Evolutionary conservation across 2,797 vertebrate species (phyloP).

Genomic region (Esox lucius): DNA sequence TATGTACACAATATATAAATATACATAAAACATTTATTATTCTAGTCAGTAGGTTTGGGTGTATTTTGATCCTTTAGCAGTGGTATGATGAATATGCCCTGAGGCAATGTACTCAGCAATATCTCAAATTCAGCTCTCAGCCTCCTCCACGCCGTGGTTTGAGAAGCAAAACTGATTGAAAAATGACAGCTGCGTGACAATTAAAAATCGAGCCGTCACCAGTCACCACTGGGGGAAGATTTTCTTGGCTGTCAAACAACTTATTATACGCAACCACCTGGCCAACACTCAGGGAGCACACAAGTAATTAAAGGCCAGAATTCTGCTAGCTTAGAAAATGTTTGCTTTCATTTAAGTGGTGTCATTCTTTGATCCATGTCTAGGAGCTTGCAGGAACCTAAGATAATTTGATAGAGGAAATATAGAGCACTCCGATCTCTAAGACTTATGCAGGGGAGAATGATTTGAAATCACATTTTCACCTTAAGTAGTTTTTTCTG

Average conservation of each 20-base stretch:
- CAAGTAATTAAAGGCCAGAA: constrained; percentile 45
- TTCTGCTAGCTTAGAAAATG: constrained; percentile 27
- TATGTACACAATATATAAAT: background rate
- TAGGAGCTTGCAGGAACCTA: background rate
- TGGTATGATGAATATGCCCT: constrained; percentile 33
- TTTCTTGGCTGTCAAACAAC: constrained; percentile 49
- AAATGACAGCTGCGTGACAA: constrained; percentile 59
- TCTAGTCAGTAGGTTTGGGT: background rate
- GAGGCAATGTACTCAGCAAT: constrained; percentile 40
- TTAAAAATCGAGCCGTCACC: constrained; percentile 47
- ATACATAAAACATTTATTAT: background rate
- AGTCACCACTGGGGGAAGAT: constrained; percentile 32
- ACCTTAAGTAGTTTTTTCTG: background rate
- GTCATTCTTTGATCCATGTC: background rate
- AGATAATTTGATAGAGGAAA: background rate
- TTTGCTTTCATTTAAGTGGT: background rate
- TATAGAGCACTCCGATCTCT: background rate
- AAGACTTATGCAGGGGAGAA: background rate
- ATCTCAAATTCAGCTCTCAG: constrained; percentile 35
- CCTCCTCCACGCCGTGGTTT: constrained; percentile 24
- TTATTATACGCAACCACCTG: constrained; percentile 54
- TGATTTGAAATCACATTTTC: too few species aligned
- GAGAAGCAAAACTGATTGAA: constrained; percentile 38
- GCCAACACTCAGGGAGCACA: constrained; percentile 21
- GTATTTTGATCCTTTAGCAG: constrained; percentile 23